Evolutionary conservation across 1,140 invertebrate species (phyloP).

Genomic region (Octopus sinensis): DNA sequence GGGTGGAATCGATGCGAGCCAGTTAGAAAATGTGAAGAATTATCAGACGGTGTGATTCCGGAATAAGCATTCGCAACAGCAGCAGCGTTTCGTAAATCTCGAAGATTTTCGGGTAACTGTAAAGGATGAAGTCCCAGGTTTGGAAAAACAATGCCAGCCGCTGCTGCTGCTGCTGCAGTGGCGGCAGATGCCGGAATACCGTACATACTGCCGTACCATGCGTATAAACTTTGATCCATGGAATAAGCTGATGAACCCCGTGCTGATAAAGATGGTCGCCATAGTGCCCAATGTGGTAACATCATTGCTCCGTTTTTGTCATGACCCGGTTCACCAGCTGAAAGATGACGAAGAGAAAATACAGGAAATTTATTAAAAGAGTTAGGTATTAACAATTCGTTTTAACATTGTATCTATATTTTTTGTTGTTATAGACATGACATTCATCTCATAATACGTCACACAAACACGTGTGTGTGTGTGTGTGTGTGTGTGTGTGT

Average conservation of each 20-base stretch:
- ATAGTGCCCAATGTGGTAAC: neutral
- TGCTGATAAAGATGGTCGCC: conserved; percentile 17
- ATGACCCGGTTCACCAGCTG: neutral
- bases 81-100: neutral
- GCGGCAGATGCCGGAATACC: neutral
- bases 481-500: too few species aligned
- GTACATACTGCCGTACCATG: conserved; percentile 10
- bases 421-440: too few species aligned
- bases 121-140: conserved; percentile 6
- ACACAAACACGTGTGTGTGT: too few species aligned
- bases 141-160: conserved; percentile 6
- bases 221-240: conserved; percentile 8
- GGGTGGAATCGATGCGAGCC: conserved; percentile 8
- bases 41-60: neutral
- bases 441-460: too few species aligned
- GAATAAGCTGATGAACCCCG: conserved; percentile 7
- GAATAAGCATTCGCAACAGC: neutral
- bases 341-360: neutral
- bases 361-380: too few species aligned
- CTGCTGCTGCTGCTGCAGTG: neutral
- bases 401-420: too few species aligned
- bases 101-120: conserved; percentile 1
- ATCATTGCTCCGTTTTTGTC: conserved; percentile 8
- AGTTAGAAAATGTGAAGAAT: neutral
- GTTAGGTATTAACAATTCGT: too few species aligned